A percentile compares a stretch with the other conserved stretches of the same genome.
These are phyloP conservation scores for Dendrocincla fuliginosa DNA, from an alignment of 2,797 vertebrate species.

Conservation along the genomic window DNA sequence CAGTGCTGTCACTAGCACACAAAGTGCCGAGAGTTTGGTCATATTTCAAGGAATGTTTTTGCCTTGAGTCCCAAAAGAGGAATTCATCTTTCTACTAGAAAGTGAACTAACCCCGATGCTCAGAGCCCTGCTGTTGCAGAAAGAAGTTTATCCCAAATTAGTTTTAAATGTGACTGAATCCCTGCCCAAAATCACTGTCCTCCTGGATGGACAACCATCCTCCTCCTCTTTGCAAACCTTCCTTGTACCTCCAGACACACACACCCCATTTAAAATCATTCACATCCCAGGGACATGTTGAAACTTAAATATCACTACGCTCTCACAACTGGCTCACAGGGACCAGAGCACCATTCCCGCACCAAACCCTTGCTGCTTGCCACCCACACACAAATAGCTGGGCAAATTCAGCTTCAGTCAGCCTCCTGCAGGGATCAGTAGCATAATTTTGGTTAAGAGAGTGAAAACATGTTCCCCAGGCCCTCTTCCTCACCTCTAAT, in stretches of 20 bases:
- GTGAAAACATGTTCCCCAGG: neutral
- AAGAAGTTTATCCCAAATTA: neutral
- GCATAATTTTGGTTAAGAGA: neutral
- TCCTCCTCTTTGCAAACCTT: neutral
- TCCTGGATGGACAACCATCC: neutral
- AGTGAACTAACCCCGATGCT: neutral
- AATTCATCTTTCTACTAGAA: neutral
- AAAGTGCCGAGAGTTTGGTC: rapidly evolving
- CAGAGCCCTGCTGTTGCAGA: neutral
- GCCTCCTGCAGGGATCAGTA: neutral
- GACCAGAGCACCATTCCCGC: neutral
- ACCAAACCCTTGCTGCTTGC: neutral
- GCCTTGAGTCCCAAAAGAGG: neutral
- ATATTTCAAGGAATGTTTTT: neutral
- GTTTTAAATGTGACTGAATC: neutral
- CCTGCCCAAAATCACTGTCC: neutral
- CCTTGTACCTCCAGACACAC: neutral
- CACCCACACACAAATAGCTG: neutral
- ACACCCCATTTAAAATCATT: neutral
- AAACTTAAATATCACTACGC: neutral
- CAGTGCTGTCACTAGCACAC: neutral
- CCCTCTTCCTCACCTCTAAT: neutral
- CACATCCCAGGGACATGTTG: neutral
- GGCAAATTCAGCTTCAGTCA: neutral
- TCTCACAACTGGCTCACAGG: neutral